A percentile compares a stretch with the other conserved stretches of the same genome.
phyloP scores from a whole-genome alignment of 2,113 vertebrate species.

The Daubentonia madagascariensis region DNA sequence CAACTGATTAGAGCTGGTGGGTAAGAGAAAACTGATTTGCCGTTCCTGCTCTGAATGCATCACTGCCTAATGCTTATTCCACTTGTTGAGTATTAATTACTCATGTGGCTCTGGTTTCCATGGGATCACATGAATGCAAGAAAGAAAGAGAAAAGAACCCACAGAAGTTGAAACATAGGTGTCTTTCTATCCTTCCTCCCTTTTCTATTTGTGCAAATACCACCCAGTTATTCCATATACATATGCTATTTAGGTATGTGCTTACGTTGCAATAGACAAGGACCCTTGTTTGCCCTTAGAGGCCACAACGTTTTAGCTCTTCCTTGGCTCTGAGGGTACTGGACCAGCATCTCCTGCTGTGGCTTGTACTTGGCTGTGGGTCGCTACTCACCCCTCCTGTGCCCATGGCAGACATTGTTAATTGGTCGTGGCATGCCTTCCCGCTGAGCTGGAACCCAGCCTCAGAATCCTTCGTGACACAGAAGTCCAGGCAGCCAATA shows the following conservation, averaged over 20 bases:
- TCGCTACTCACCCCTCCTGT: background rate
- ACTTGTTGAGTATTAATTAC: background rate
- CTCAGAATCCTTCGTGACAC: slow-evolving; percentile 20
- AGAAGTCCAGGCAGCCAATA: background rate
- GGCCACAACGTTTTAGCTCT: background rate
- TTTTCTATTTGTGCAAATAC: background rate
- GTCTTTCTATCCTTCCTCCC: background rate
- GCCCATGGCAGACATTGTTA: background rate
- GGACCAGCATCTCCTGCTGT: background rate
- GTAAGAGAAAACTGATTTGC: background rate
- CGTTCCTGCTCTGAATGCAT: background rate
- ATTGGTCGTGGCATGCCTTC: background rate
- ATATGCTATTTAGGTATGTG: background rate
- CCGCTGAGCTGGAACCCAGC: background rate
- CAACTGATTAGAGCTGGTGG: background rate
- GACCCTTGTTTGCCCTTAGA: background rate
- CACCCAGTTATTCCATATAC: background rate
- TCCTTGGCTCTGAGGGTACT: background rate
- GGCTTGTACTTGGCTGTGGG: background rate
- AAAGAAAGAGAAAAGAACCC: background rate
- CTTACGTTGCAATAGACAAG: background rate
- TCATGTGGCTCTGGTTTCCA: background rate
- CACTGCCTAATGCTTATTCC: background rate
- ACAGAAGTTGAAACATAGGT: background rate
- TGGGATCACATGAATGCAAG: background rate